These are phyloP conservation scores for Cerastoderma edule DNA, from an alignment of 2,888 invertebrate species.

Conservation along the genomic window DNA sequence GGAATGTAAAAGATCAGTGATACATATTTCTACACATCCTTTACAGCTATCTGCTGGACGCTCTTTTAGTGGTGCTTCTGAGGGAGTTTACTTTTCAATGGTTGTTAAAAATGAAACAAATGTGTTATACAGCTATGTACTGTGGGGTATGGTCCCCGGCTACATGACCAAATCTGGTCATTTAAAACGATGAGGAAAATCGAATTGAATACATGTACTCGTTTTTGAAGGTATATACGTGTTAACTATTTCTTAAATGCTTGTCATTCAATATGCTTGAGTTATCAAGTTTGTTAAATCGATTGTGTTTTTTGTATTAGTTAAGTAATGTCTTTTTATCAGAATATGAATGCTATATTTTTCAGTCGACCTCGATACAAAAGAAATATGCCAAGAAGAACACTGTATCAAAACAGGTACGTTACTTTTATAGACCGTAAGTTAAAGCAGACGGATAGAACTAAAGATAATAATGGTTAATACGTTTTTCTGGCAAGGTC, in stretches of 20 bases:
- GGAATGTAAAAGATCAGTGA: too few species aligned
- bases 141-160: too few species aligned
- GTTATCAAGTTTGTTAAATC: background rate
- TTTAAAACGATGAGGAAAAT: background rate
- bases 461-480: background rate
- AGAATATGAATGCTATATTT: background rate
- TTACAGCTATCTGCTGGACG: too few species aligned
- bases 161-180: too few species aligned
- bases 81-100: too few species aligned
- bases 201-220: too few species aligned
- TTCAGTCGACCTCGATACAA: slow-evolving; percentile 5
- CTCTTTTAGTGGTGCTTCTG: too few species aligned
- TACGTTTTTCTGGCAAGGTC: background rate
- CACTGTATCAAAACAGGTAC: slow-evolving; percentile 37
- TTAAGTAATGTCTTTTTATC: background rate
- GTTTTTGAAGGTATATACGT: too few species aligned
- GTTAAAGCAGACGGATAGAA: background rate
- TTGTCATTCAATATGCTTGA: background rate
- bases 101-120: too few species aligned
- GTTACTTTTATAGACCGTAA: background rate
- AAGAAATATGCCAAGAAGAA: slow-evolving; percentile 27
- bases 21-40: too few species aligned
- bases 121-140: too few species aligned
- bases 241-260: background rate
- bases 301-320: background rate